Base-by-base conservation (phyloP, 2,797 vertebrate species). In the Galaxias olidus region DNA sequence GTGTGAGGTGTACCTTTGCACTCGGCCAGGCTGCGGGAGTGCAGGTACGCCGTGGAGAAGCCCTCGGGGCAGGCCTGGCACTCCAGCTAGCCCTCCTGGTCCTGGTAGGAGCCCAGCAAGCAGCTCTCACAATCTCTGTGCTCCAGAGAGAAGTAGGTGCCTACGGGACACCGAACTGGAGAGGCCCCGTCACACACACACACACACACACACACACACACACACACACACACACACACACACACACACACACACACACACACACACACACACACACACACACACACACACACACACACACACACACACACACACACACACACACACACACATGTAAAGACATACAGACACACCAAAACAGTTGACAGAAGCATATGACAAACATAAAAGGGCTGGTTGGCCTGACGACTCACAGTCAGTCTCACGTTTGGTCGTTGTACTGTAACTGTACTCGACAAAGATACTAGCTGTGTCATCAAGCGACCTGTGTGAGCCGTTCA, bases 81-180 rank as follows among this genome's bases (percentile, higher is more conserved):
- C 79, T 96, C 95, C 50, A 95, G 86, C 68, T 97, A 94, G 20
- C 97, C 97, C 89, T 99, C 97, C 75, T 95, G 91, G 75, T 98
- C 94, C 81, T 98, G 97, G 85, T 94, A 99, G 64, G 93, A 95
- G 12, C 97, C 97, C 65, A 93, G 84, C 93, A 91, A 93, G 84
- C 97, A 99, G 89, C 97, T 99, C 86, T 96, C 96, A 87, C 97
- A 99, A 73, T 90, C 89, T 0, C 82, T 88, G 67, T 94, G 92
- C 60, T 98, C 93, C 91, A 95, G 80, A 10, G 96, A 98, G 78
- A 95, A 98, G 86, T 92, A 95, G 0, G 97, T 98, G 63, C 97
- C 97, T 74, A 97, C 90, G 13, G 97, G 97, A 77, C 97, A 99
- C 71, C 93, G 96, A 70, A 99, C 97, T 99, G 84, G 74, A 57